These are phyloP conservation scores for Pangasius djambal DNA, from an alignment of 2,797 vertebrate genomes.

Conservation along the genomic window DNA sequence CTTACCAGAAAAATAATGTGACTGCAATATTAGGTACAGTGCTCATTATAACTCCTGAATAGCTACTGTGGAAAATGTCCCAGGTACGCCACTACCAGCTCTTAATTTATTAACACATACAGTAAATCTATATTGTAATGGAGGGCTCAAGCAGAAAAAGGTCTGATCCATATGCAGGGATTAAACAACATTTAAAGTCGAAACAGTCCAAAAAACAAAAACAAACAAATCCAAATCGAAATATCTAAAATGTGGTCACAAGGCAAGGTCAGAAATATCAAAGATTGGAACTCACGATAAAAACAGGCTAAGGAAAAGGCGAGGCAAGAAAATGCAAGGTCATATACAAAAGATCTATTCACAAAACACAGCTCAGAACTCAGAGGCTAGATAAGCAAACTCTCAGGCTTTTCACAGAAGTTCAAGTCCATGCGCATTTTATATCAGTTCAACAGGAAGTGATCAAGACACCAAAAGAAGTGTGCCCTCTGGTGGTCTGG, in stretches of 20 bases:
- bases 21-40: not conserved
- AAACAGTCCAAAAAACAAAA: not conserved
- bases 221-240: not conserved
- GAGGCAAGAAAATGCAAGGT: not conserved
- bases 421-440: not conserved
- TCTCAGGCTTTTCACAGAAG: not conserved
- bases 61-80: not conserved
- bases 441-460: not conserved
- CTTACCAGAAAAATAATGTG: not conserved
- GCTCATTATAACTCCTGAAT: not conserved
- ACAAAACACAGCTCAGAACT: not conserved
- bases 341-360: not conserved
- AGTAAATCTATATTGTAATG: not conserved
- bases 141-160: not conserved
- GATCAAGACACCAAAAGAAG: not conserved
- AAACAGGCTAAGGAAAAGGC: not conserved
- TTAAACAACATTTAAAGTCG: not conserved
- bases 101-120: not conserved
- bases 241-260: not conserved
- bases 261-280: not conserved
- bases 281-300: too few species aligned
- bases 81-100: not conserved
- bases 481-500: not conserved
- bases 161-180: not conserved
- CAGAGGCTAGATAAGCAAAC: not conserved